Evolutionary conservation across 1,140 invertebrate genomes (phyloP).

Genomic region (Apis cerana): DNA sequence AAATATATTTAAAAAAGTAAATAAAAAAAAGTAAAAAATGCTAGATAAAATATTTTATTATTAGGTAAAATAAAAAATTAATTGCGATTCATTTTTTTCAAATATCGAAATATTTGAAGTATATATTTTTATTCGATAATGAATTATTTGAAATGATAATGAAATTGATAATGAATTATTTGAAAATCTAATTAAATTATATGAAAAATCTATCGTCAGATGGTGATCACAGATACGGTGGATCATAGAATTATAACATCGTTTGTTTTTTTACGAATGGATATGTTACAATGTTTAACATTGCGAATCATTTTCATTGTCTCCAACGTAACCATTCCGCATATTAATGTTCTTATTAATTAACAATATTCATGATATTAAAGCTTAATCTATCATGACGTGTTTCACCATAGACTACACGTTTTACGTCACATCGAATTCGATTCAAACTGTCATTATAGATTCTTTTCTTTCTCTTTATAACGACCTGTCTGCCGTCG

Average conservation of each 20-base stretch:
- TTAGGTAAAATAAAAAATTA: background rate
- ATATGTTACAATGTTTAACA: conserved; percentile 14
- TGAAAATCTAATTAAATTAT: too few species aligned
- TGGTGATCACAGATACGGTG: conserved; percentile 7
- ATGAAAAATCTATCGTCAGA: conserved; percentile 21
- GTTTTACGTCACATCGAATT: conserved; percentile 37
- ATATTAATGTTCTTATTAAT: conserved; percentile 16
- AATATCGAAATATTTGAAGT: background rate
- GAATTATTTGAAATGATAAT: too few species aligned
- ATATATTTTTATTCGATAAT: conserved; percentile 3
- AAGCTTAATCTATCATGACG: conserved; percentile 42
- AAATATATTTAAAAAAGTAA: too few species aligned
- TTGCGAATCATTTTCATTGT: background rate
- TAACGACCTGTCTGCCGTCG: background rate
- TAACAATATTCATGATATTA: conserved; percentile 12
- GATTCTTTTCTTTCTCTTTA: conserved; percentile 15
- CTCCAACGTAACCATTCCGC: background rate
- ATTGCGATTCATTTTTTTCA: background rate
- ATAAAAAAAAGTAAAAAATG: too few species aligned
- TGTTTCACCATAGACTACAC: conserved; percentile 4
- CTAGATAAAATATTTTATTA: too few species aligned
- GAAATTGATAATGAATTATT: too few species aligned
- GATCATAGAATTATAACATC: conserved; percentile 18
- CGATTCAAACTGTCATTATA: conserved; percentile 40
- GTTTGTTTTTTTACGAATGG: background rate